These are phyloP conservation scores for Sialis fuliginosa DNA, from an alignment of 2,888 invertebrate genomes.

Conservation along the genomic window DNA sequence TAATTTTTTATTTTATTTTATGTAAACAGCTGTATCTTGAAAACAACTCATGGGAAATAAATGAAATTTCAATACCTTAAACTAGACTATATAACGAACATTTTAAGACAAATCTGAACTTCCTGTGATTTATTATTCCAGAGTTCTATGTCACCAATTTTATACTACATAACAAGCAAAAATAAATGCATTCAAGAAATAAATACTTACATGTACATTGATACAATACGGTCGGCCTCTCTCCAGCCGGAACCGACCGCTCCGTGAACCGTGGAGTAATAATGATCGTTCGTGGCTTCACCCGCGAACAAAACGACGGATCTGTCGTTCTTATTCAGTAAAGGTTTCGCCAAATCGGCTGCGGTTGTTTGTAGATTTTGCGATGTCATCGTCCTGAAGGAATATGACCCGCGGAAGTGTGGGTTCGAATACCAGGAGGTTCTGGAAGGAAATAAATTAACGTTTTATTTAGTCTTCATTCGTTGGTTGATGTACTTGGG, in stretches of 20 bases:
- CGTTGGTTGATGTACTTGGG: too few species aligned
- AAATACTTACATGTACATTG: constrained; percentile 17
- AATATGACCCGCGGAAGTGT: constrained; percentile 54
- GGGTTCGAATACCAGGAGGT: constrained; percentile 54
- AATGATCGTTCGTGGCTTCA: constrained; percentile 32
- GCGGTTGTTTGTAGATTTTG: constrained; percentile 31
- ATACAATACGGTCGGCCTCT: constrained; percentile 29
- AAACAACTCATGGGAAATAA: too few species aligned
- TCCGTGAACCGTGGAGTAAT: constrained; percentile 35
- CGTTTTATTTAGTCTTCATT: too few species aligned
- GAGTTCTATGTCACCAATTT: too few species aligned
- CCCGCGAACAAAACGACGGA: constrained; percentile 41
- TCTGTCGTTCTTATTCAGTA: constrained; percentile 27
- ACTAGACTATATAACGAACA: too few species aligned
- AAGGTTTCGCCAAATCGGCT: constrained; percentile 35
- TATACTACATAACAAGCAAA: too few species aligned
- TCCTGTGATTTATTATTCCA: too few species aligned
- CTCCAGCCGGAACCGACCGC: constrained; percentile 33
- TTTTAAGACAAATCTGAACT: too few species aligned
- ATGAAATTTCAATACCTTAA: too few species aligned
- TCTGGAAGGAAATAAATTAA: constrained; percentile 23
- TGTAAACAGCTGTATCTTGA: too few species aligned
- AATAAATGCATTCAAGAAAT: neutral
- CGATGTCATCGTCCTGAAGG: constrained; percentile 34
- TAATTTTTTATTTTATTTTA: too few species aligned